phyloP scores from a whole-genome alignment of 2,797 vertebrate species.

The Bovichtus variegatus region DNA sequence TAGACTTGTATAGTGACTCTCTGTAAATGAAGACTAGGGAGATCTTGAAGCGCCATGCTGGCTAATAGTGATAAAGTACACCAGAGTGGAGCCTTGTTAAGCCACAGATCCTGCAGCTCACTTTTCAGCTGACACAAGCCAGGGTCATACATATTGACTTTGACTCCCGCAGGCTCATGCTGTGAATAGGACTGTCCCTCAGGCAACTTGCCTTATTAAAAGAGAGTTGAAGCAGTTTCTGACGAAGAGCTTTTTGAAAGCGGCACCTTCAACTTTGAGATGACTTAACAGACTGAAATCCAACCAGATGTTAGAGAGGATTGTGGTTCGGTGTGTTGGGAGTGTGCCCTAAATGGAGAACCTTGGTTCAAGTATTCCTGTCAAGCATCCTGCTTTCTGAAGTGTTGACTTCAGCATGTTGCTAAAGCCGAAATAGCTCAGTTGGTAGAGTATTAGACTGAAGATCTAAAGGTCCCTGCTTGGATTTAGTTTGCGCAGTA shows the following conservation, averaged over 20 bases:
- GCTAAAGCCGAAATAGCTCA: constrained; percentile 68
- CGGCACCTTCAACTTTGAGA: constrained; percentile 30
- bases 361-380: neutral
- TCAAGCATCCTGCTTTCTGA: neutral
- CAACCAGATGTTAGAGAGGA: neutral
- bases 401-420: too few relatives aligned
- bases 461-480: constrained; percentile 76
- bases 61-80: constrained; percentile 59
- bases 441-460: constrained; percentile 79
- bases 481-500: too few relatives aligned
- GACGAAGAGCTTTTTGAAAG: constrained; percentile 39
- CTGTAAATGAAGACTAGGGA: constrained; percentile 30
- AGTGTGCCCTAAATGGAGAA: neutral
- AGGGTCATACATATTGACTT: constrained; percentile 62
- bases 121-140: constrained; percentile 39
- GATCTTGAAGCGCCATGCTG: constrained; percentile 4
- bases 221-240: constrained; percentile 26
- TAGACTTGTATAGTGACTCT: neutral
- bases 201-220: constrained; percentile 54
- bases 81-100: constrained; percentile 49
- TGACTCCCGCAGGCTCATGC: constrained; percentile 33
- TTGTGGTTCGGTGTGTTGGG: neutral
- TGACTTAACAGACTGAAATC: constrained; percentile 2
- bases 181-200: constrained; percentile 46
- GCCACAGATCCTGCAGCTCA: constrained; percentile 30